A percentile compares a stretch with the other conserved stretches of the same genome.
phyloP scores from a whole-genome alignment of 2,113 vertebrate species.

The Myotis brandtii region DNA sequence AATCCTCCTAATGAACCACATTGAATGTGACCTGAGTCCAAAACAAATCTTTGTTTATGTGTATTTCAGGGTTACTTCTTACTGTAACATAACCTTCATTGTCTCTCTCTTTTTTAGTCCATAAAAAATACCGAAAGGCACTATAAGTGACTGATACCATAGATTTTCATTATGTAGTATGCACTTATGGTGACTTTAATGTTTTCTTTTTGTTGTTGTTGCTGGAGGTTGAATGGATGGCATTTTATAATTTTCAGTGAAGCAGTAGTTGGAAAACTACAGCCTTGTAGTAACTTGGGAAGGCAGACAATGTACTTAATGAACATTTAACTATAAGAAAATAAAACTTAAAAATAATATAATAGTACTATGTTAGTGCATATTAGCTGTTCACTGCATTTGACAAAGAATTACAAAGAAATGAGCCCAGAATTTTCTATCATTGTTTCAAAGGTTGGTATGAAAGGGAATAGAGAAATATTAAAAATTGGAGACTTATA shows the following conservation, averaged over 20 bases:
- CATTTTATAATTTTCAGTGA: neutral
- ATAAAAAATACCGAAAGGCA: neutral
- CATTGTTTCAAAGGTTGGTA: neutral
- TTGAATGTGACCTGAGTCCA: neutral
- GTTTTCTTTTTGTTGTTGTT: neutral
- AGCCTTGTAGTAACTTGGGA: neutral
- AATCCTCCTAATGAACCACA: neutral
- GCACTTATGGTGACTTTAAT: neutral
- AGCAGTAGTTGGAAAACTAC: neutral
- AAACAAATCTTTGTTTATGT: constrained; percentile 1
- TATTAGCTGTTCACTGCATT: neutral
- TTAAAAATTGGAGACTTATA: neutral
- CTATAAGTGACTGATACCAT: neutral
- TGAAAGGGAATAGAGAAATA: neutral
- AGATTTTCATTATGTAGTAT: neutral
- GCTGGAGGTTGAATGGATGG: neutral
- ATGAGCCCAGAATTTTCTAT: neutral
- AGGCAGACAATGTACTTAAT: neutral
- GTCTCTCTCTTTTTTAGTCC: neutral
- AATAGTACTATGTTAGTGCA: neutral
- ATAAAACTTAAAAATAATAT: neutral
- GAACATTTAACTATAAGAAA: neutral
- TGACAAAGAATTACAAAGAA: neutral
- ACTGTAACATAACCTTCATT: neutral
- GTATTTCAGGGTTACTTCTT: neutral